Evolutionary conservation across 1,140 invertebrate genomes (phyloP), one percentile per base, ranked within the genome.

Genomic region (Bombus sibiricus): DNA sequence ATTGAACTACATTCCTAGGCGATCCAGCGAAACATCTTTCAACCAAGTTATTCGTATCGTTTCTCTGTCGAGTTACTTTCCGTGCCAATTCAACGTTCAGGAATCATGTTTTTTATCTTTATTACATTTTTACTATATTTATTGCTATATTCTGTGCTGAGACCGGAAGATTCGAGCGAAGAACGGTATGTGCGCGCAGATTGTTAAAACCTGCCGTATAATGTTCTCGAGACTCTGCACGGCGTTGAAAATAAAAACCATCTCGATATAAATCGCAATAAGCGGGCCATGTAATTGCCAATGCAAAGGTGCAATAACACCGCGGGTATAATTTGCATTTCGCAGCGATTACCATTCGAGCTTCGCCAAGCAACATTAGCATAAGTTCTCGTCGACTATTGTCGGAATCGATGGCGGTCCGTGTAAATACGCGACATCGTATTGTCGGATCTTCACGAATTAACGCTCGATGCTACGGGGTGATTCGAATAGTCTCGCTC

Each of bases 301-400:
- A 83, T 74, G 37, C 47, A 18, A 80, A 83, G 41, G 71, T 66
- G 80, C 64, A 88, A 89, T 76, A 89, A 77, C 71, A 66, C 79
- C 71, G 47, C 64, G 32, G 66, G n/a, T 89, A 47, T 47, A 89
- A 89, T 89, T 90, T 90, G 88, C 89, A 87, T 87, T 74, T 84
- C 39, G 62, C 77, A 62, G 81, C 71, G 72, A 87, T 90, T 80
- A 64, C 68, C 76, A 64, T 88, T 32, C 78, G 59, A 62, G 76
- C 69, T 85, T 69, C 84, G 73, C 64, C 62, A 47, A 13, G 59
- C 57, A 32, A 28, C 71, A 88, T 89, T 89, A 86, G 87, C 88
- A 83, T 86, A 83, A 88, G 75, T 87, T 85, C 76, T 66, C 47
- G 74, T 34, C 32, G 73, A 53, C 39, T 53, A 32, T 85, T 71